Base-by-base conservation (phyloP, 1,140 invertebrate species). In the Zeugodacus cucurbitae region DNA sequence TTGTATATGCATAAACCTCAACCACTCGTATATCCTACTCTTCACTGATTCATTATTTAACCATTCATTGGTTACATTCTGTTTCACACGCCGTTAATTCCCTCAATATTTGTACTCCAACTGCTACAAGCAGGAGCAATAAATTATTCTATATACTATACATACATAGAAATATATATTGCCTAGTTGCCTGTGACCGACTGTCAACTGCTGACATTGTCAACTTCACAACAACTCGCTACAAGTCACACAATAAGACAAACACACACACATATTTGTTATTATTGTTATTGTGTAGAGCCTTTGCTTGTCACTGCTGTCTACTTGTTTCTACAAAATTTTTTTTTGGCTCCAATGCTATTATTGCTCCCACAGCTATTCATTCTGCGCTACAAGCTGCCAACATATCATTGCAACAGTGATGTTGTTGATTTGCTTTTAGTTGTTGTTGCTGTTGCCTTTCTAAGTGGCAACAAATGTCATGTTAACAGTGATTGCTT, bases 401-500 rank as follows among this genome's bases (percentile, higher is more conserved):
- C n/a, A 34, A 20, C n/a, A 44, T 82, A 29, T 82, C 74, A 48
- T 29, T 54, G 48, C 48, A 54, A 54, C 17, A 20, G 14, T 17
- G 17, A 4, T 54, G 48, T 54, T 54, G 48, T 54, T 82, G 37
- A n/a, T n/a, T n/a, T n/a, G n/a, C n/a, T 82, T 54, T 1, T 4
- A 11, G 17, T 74, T 74, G 20, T 74, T 74, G 22, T 32, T 74
- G 0, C 37, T 74, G 44, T 82, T 82, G 74, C 8, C 26, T 82
- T 29, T 82, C 48, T 82, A 82, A 48, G 41, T 48, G 74, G 74
- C 74, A 82, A 82, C 74, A 82, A 82, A 82, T 82, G 74, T 82
- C 74, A 82, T 82, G 74, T 82, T 82, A 48, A 74, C 41, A 26
- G 37, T 82, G 74, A 82, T 82, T 82, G 74, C 41, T 41, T 37